Evolutionary conservation across 1,140 invertebrate genomes (phyloP).

Genomic region (Scaptomyza hsui): DNA sequence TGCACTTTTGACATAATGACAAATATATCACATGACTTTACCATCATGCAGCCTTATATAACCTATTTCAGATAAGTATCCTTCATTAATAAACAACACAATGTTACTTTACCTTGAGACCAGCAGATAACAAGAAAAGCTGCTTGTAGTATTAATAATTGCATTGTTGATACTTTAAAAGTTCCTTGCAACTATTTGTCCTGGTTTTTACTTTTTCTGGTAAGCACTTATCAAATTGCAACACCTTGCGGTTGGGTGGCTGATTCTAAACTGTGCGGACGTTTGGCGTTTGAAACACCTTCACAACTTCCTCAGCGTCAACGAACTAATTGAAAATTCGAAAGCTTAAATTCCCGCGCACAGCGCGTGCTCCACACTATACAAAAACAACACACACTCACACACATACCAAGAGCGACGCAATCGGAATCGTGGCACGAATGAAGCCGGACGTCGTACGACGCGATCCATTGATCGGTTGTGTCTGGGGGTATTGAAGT

Average conservation of each 20-base stretch:
- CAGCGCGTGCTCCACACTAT: constrained; percentile 65
- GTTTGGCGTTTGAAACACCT: constrained; percentile 63
- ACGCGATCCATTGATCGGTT: constrained; percentile 61
- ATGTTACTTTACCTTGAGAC: constrained; percentile 58
- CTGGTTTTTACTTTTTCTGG: constrained; percentile 22
- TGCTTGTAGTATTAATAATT: constrained; percentile 43
- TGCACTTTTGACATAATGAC: constrained; percentile 26
- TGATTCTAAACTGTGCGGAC: constrained; percentile 74
- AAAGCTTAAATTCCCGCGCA: constrained; percentile 73
- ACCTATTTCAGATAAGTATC: neutral
- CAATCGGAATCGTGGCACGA: constrained; percentile 21
- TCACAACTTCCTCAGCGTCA: constrained; percentile 79
- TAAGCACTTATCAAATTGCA: constrained; percentile 39
- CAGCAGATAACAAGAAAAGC: constrained; percentile 56
- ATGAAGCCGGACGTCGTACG: constrained; percentile 37
- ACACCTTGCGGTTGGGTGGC: constrained; percentile 67
- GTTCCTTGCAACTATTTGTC: constrained; percentile 2
- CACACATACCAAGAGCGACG: neutral
- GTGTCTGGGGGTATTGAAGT: constrained; percentile 38
- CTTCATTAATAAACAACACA: neutral
- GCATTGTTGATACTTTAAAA: constrained; percentile 38
- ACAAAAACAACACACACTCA: constrained; percentile 1
- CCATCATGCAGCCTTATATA: constrained; percentile 6
- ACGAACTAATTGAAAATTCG: constrained; percentile 82
- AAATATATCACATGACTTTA: constrained; percentile 38